Evolutionary conservation across 2,797 vertebrate species (phyloP), one percentile per base, ranked within the genome.

Genomic region (Clarias laeviceps): DNA sequence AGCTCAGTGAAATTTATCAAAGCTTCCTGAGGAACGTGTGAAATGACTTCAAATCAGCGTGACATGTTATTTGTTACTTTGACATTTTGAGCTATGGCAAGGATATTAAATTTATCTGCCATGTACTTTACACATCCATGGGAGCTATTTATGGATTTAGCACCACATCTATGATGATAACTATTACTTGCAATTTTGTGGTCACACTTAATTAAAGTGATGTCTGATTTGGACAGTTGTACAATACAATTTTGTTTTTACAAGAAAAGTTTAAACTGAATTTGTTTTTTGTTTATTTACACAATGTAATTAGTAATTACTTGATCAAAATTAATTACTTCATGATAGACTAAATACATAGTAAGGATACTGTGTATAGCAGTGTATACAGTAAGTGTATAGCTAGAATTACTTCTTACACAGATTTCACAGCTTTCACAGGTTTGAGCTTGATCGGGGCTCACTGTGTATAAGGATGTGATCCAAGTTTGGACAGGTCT

Each of bases 61-160:
- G 86, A 82, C 84, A 64, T 82, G 73, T 82, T 84, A 82, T 89
- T 89, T 89, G 86, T 84, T 89, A 82, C 83, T 69, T 84, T 86
- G 79, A 86, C 81, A 50, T 87, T 85, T 72, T 61, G 77, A 78
- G 84, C 82, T 32, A 22, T 83, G 82, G 73, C 40, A 87, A 37
- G 40, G 81, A 84, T 87, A 82, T 83, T 77, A 57, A 86, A 84
- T 83, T 82, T 50, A 64, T 81, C 84, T 85, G 68, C 45, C 69
- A 65, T 37, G 69, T 66, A 54, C 76, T 61, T 78, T 78, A 78
- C 76, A 78, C 57, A 78, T 61, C 76, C 76, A 12, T 34, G 6
- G 69, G 27, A 80, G 83, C 77, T 81, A 66, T 81, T 73, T 81
- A 85, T 29, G 78, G 68, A 64, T 73, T 74, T 74, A 74, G 59